Evolutionary conservation across 2,797 vertebrate genomes (phyloP).

Genomic region (Pseudochromis fuscus): DNA sequence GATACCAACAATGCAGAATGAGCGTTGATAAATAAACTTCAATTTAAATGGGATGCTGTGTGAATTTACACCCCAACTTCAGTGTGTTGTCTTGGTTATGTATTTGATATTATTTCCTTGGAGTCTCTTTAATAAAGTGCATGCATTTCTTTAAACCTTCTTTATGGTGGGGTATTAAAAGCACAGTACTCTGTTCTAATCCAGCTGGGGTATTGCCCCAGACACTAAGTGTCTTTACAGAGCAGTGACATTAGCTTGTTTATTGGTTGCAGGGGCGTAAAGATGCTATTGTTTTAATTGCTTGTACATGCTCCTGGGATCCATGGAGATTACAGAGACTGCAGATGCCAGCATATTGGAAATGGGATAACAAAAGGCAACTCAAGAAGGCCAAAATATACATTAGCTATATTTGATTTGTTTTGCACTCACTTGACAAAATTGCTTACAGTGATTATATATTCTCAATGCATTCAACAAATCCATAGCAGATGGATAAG

Average conservation of each 20-base stretch:
- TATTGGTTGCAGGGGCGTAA: slow-evolving; percentile 87
- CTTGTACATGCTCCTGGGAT: slow-evolving; percentile 85
- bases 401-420: slow-evolving; percentile 81
- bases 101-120: slow-evolving; percentile 85
- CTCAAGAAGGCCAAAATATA: slow-evolving; percentile 79
- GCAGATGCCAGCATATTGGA: slow-evolving; percentile 86
- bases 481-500: slow-evolving; percentile 24
- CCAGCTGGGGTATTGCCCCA: slow-evolving; percentile 83
- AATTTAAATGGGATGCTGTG: slow-evolving; percentile 69
- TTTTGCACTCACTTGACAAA: slow-evolving; percentile 69
- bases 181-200: slow-evolving; percentile 80
- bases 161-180: slow-evolving; percentile 83
- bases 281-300: slow-evolving; percentile 89
- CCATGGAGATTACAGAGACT: slow-evolving; percentile 83
- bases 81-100: slow-evolving; percentile 77
- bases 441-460: slow-evolving; percentile 60
- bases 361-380: slow-evolving; percentile 80
- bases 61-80: slow-evolving; percentile 71
- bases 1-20: slow-evolving; percentile 50
- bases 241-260: slow-evolving; percentile 88
- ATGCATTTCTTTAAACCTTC: slow-evolving; percentile 82
- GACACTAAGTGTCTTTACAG: slow-evolving; percentile 85
- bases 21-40: slow-evolving; percentile 72
- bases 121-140: slow-evolving; percentile 85
- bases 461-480: slow-evolving; percentile 53